Base-by-base conservation (phyloP, 64 coral and sea anemone genomes). In the Dendrophyllia cribrosa region DNA sequence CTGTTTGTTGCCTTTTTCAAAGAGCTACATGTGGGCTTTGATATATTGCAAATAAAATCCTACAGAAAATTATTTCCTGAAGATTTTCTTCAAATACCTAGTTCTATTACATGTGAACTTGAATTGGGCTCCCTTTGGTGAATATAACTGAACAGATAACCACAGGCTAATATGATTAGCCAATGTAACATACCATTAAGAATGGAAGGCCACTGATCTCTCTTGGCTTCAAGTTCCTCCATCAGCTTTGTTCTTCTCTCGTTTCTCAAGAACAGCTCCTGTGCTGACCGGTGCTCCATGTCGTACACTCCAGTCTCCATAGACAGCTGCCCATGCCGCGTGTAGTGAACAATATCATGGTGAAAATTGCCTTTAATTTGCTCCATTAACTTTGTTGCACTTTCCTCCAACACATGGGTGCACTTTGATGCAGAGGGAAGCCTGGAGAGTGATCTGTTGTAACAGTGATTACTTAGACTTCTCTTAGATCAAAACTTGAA, bases 321-420 rank as follows among this genome's bases (percentile, higher is more conserved):
- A 43, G 87, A 91, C 21, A 99, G 59, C 59, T 93, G 91, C 4
- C 97, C 97, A 63, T 99, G 88, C 22, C 90, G 87, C 55, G 94
- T 99, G 84, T 99, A 99, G 82, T 99, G 97, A 26, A 85, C 89
- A 48, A 99, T 99, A 67, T 99, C 97, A 81, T 96, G 88, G 46
- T 84, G 66, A 51, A 99, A 99, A 26, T 99, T 93, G 51, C 88
- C 91, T 76, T 91, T 93, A 26, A 99, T 96, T 71, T 76, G 56
- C 34, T 75, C 79, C 77, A 88, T 96, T 15, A 86, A 75, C 73
- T 96, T 69, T 22, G 16, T 14, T 59, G 91, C 88, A 67, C 87
- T 69, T 26, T 88, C 91, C 58, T 93, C 79, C n/a, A 91, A 91
- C 25, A 96, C 70, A 51, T 99, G 97, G 1, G 97, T 96, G 49